Percentiles rank a stretch among this genome's conserved stretches.
These are phyloP conservation scores for Rhinophrynus dorsalis DNA, from an alignment of 2,797 vertebrate species.

Conservation along the genomic window DNA sequence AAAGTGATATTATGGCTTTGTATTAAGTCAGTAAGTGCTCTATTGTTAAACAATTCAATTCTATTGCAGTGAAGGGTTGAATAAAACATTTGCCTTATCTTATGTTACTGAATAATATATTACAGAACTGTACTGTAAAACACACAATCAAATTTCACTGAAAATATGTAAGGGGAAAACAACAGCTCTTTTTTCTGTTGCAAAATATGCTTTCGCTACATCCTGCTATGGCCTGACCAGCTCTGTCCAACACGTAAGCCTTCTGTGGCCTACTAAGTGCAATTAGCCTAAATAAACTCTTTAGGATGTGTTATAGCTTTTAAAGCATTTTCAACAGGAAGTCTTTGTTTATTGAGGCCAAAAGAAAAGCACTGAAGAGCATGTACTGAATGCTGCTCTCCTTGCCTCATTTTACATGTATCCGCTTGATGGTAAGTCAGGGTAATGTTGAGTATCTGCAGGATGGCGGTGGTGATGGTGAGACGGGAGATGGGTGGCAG, in stretches of 20 bases:
- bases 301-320: slow-evolving; percentile 31
- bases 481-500: slow-evolving; percentile 59
- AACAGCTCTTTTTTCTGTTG: slow-evolving; percentile 53
- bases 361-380: not conserved
- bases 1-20: slow-evolving; percentile 56
- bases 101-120: slow-evolving; percentile 58
- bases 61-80: slow-evolving; percentile 11
- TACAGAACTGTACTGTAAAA: slow-evolving; percentile 54
- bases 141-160: slow-evolving; percentile 51
- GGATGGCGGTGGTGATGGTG: slow-evolving; percentile 61
- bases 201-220: slow-evolving; percentile 52
- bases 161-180: slow-evolving; percentile 53
- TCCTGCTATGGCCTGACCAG: slow-evolving; percentile 26
- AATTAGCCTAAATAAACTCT: slow-evolving; percentile 44
- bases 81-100: slow-evolving; percentile 70
- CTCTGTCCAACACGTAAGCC: slow-evolving; percentile 47
- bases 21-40: slow-evolving; percentile 60
- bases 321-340: slow-evolving; percentile 42
- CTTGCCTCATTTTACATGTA: slow-evolving; percentile 63
- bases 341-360: slow-evolving; percentile 24
- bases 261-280: slow-evolving; percentile 51
- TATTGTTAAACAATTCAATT: slow-evolving; percentile 55
- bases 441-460: slow-evolving; percentile 64
- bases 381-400: not conserved
- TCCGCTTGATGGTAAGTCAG: slow-evolving; percentile 68